Base-by-base conservation (phyloP, 2,113 vertebrate species). In the Heptranchias perlo region DNA sequence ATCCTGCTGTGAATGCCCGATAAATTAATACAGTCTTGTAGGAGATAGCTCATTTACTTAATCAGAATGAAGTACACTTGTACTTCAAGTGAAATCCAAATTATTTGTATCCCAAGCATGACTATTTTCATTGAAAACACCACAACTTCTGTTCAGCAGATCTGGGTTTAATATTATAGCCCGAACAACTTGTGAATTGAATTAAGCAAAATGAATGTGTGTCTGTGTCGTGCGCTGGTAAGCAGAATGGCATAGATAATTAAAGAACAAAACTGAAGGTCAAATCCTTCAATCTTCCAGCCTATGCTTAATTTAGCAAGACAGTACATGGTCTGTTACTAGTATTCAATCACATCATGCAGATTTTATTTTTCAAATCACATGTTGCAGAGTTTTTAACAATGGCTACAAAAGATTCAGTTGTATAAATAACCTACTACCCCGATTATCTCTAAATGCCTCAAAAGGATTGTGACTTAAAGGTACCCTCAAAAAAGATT, bases 211-310 rank as follows among this genome's bases (percentile, higher is more conserved):
- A 52, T 69, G 25, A 49, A 67, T 95, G 62, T 44, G 23, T 47
- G 11, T 47, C 44, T 69, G 44, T 69, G 93, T 11, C 6, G 28
- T 65, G 39, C 39, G 11, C 62, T 94, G 62, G 62, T 95, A 47
- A 52, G 62, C 18, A 64, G 58, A 64, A 93, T 62, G n/a, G n/a
- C 10, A 31, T 11, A 69, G 44, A 95, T 67, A 69, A 67, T 67
- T 67, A 67, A 67, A 31, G 47, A 14, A 95, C 61, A 95, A 69
- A 49, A 95, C 93, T 69, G 61, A 67, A 95, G 64, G 44, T 95
- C 44, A 95, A 65, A 47, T 95, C 21, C 64, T 95, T 47, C 64
- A 95, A 49, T 95, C 44, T 69, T 25, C 21, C 8, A 69, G 44
- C 25, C 3, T 47, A 11, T 31, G 10, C 64, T 67, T 49, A 95